Conservation (phyloP, 2,888 invertebrate species). For the Oxystoma pomonae region DNA sequence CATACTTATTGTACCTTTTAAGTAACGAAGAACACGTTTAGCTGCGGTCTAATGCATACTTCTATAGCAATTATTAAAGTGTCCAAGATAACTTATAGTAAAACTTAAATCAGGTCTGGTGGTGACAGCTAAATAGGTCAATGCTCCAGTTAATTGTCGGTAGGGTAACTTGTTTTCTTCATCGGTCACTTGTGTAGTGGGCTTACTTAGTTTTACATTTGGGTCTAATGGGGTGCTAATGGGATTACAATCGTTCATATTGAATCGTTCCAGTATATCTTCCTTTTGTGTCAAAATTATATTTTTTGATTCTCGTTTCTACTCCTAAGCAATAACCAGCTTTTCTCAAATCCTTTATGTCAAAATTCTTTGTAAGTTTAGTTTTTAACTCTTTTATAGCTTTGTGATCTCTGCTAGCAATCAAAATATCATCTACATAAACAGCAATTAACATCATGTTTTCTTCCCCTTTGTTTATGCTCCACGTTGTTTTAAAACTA, state of each 20-base stretch:
- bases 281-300: too few species aligned
- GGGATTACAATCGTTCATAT: neutral
- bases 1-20: constrained; percentile 13
- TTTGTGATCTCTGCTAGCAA: too few species aligned
- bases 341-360: too few species aligned
- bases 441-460: too few species aligned
- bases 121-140: neutral
- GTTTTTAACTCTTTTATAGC: too few species aligned
- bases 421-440: too few species aligned
- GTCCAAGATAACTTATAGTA: neutral
- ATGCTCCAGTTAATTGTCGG: neutral
- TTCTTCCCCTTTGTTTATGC: too few species aligned
- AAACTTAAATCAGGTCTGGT: neutral
- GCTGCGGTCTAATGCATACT: constrained; percentile 11
- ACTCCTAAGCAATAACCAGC: too few species aligned
- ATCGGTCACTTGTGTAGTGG: neutral
- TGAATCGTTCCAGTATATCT: neutral
- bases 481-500: too few species aligned
- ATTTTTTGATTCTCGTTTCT: too few species aligned
- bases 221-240: neutral
- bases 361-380: too few species aligned
- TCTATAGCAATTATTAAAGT: constrained; percentile 8
- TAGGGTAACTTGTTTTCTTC: neutral
- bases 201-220: neutral
- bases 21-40: constrained; percentile 14